Conservation (phyloP, 2,113 vertebrate genomes). For the Ammodramus savannarum region DNA sequence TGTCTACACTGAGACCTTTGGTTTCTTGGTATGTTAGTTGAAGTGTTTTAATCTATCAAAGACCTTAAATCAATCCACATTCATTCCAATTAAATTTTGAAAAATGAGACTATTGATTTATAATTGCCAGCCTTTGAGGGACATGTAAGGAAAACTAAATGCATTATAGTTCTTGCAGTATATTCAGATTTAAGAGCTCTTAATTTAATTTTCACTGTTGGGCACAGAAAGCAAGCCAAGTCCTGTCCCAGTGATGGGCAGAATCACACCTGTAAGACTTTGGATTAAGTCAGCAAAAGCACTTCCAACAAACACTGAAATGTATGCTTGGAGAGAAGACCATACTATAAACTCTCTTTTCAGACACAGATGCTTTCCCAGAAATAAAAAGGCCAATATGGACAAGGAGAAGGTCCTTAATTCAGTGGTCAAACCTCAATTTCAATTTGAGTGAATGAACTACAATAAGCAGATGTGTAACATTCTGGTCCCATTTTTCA, state of each 20-base stretch:
- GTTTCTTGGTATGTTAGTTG: neutral
- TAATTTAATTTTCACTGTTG: neutral
- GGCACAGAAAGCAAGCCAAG: neutral
- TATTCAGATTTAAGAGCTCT: neutral
- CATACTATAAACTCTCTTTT: neutral
- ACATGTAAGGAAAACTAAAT: neutral
- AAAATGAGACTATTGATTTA: neutral
- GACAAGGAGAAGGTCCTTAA: neutral
- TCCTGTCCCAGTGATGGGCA: neutral
- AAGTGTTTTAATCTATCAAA: neutral
- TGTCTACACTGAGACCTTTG: neutral
- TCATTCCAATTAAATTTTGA: neutral
- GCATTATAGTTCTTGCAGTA: neutral
- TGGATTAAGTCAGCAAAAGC: constrained; percentile 8
- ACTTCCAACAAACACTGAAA: neutral
- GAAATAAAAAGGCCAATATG: neutral
- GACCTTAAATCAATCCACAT: neutral
- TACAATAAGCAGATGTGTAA: neutral
- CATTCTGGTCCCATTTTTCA: neutral
- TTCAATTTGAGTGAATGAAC: neutral
- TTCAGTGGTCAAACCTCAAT: neutral
- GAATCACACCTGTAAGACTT: neutral
- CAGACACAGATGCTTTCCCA: neutral
- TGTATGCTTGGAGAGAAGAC: neutral
- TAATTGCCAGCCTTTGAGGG: neutral